These are phyloP conservation scores for Lasioglossum zephyrum DNA, from an alignment of 2,888 invertebrate genomes.

Conservation along the genomic window DNA sequence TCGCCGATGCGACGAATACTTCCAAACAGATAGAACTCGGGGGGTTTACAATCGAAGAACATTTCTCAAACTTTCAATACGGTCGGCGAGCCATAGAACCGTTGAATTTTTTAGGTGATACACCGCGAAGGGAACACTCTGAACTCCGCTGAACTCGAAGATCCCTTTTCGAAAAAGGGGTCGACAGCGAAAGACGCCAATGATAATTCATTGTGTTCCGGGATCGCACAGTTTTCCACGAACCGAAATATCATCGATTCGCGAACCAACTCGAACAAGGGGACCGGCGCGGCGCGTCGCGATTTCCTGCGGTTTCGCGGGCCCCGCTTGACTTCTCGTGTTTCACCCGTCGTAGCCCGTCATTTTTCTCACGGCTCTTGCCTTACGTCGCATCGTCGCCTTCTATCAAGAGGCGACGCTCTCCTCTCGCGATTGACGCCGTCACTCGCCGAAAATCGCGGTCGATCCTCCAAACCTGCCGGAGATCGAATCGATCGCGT, in stretches of 20 bases:
- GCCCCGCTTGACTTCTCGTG: conserved; percentile 52
- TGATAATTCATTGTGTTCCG: background rate
- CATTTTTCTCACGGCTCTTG: conserved; percentile 63
- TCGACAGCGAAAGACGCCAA: background rate
- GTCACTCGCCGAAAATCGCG: conserved; percentile 3
- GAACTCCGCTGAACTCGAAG: background rate
- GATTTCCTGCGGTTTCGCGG: conserved; percentile 55
- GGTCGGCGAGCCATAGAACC: background rate
- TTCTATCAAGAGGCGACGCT: conserved; percentile 6
- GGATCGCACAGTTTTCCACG: background rate
- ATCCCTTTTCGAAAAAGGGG: background rate
- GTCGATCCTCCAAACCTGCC: background rate
- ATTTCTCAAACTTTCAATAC: conserved; percentile 19
- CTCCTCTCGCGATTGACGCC: background rate
- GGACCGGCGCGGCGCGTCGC: conserved; percentile 3
- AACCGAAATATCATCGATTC: conserved; percentile 30
- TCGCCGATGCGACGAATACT: background rate
- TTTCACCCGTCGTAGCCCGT: conserved; percentile 43
- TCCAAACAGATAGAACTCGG: background rate
- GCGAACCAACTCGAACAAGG: conserved; percentile 31
- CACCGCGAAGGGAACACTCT: background rate
- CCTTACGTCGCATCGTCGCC: conserved; percentile 31
- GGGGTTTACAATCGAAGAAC: conserved; percentile 2
- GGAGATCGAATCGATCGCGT: background rate
- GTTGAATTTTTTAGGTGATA: conserved; percentile 38